Evolutionary conservation across 2,888 invertebrate genomes (phyloP), one percentile per base, ranked within the genome.

Genomic region (Drosophila basisetae): DNA sequence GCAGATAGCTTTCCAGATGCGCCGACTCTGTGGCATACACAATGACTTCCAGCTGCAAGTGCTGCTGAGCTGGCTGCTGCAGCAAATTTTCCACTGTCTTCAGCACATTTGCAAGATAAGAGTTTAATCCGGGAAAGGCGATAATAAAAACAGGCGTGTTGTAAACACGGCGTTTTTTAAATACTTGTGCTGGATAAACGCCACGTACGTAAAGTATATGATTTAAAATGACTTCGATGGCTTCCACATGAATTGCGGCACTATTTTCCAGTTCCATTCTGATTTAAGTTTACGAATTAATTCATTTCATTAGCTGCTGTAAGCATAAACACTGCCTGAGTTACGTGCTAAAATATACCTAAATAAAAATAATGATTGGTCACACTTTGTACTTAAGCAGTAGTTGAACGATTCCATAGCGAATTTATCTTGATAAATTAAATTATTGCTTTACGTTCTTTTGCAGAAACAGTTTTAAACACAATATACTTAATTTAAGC

Each of bases 161-260:
- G 71, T 92, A 93, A 2, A 91, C 73, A 43, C 92, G 91, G 4
- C 91, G 84, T 73, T 91, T 92, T 39, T 91, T 91, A 31, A 93
- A 93, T 58, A 93, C 92, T 76, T 92, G 88, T 3, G 69, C 18
- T 0, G 93, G 93, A 78, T 93, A 93, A 3, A 93, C 68, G 11
- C 89, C 85, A 0, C 93, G 92, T 0, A 90, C 53, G 59, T 92
- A 93, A 0, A 93, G 74, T 37, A 93, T 89, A 49, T 92, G 91
- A 73, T 93, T 91, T 4, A 93, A 65, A 10, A 92, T 86, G 0
- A 93, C 91, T 70, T 93, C 93, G 4, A 93, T 68, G 0, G 90
- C 84, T 74, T 93, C 93, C 25, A 92, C 75, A n/a, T 92, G 56
- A 31, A 93, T 83, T 64, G 91, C 91, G 0, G 74, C 59, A 11